Evolutionary conservation across 37 sponge, comb jelly and placozoan genomes (phyloP).

Genomic region (Amphimedon queenslandica): DNA sequence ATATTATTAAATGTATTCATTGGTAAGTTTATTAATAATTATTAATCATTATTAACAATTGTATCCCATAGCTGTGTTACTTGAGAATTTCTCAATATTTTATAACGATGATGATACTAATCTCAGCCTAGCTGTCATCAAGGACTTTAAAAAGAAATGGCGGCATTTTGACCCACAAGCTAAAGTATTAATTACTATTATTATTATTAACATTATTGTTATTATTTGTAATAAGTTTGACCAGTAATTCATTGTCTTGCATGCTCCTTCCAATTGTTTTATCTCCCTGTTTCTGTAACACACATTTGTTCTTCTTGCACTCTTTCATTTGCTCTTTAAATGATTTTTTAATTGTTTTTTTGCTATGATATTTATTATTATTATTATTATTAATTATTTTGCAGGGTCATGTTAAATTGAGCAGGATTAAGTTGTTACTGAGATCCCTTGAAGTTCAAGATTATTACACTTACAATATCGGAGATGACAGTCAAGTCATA

Average conservation of each 20-base stretch:
- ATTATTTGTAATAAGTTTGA: too few species aligned
- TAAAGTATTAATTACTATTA: too few species aligned
- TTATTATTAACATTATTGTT: too few species aligned
- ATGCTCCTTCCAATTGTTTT: too few species aligned
- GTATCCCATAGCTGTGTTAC: conserved; percentile 49
- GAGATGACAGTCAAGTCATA: too few species aligned
- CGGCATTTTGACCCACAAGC: conserved; percentile 55
- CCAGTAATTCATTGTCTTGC: too few species aligned
- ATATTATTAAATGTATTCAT: conserved; percentile 76
- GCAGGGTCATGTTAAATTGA: conserved; percentile 49
- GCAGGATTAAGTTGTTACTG: conserved; percentile 44
- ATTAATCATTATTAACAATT: neutral
- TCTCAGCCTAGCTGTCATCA: conserved; percentile 46
- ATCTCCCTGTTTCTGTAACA: too few species aligned
- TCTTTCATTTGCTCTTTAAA: too few species aligned
- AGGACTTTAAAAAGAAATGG: conserved; percentile 62
- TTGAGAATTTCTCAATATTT: conserved; percentile 86
- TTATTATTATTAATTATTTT: too few species aligned
- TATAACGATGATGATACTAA: conserved; percentile 83
- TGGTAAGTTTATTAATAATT: conserved; percentile 34
- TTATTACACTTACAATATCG: conserved; percentile 42
- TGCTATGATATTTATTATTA: too few species aligned
- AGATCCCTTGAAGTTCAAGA: conserved; percentile 27
- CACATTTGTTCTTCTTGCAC: too few species aligned
- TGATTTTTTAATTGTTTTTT: too few species aligned